Evolutionary conservation across 2,888 invertebrate species (phyloP), one percentile per base, ranked within the genome.

Genomic region (Temnothorax unifasciatus): DNA sequence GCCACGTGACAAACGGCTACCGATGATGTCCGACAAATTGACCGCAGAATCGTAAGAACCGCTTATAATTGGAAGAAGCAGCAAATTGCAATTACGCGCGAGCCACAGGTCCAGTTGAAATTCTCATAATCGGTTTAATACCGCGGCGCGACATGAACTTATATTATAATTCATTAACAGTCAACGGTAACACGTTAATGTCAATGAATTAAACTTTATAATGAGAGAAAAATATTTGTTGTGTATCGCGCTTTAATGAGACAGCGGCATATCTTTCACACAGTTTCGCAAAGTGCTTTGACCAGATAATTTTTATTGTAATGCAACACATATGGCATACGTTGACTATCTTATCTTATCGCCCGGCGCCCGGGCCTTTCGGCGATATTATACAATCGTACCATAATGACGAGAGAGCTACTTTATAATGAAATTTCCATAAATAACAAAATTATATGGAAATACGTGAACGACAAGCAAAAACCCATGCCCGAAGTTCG

Each of bases 281-380:
- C 15, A 15, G n/a, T 50, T 63, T 63, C 11, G 34, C 47, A 21
- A 52, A 52, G 50, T 29, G 41, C 41, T 57, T 44, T 25, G 41
- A 73, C 29, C 44, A 59, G n/a, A 73, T 71, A 34, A 15, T 38
- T 75, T 63, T 47, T 63, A 50, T 63, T 38, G 34, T 9, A 52
- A 64, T 13, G 38, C 75, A 76, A 44, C 6, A 50, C 38, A 38
- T 15, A 38, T 15, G 50, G 29, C 34, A 9, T 63, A 75, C 34
- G 47, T 61, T 63, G 8, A 15, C 11, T 75, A 75, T 75, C 63
- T 75, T 75, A 76, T 76, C 75, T 76, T 64, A 76, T 76, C 75
- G 34, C 18, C n/a, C 15, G 18, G 1, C 13, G 15, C 47, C 29
- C 29, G 29, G 29, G 29, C 29, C 29, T 75, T 61, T 47, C 50